Conservation (phyloP, 2,797 vertebrate species). For the Enteromius trimaculatus region DNA sequence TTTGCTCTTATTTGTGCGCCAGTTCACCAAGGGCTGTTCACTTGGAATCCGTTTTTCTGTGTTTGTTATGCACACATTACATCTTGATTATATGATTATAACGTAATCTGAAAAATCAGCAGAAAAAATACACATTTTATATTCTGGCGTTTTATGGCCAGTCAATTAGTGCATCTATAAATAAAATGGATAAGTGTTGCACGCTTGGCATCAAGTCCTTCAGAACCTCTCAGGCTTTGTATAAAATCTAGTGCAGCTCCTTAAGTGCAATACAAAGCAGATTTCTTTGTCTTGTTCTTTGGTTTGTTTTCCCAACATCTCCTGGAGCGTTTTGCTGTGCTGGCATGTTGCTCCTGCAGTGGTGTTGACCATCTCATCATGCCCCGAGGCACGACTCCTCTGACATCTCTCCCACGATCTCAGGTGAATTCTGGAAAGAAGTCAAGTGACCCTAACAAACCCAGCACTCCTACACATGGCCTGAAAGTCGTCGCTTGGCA, state of each 20-base stretch:
- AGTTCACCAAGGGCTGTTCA: too few relatives aligned
- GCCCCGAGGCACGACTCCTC: conserved; percentile 27
- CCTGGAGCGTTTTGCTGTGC: conserved; percentile 9
- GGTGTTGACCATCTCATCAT: conserved; percentile 32
- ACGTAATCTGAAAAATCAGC: too few relatives aligned
- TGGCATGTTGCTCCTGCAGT: conserved; percentile 30
- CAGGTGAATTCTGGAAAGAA: conserved; percentile 39
- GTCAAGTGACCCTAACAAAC: conserved; percentile 37
- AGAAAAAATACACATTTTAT: too few relatives aligned
- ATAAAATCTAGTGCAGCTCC: not conserved
- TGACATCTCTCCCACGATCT: conserved; percentile 43
- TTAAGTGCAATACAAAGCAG: not conserved
- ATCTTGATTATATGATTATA: too few relatives aligned
- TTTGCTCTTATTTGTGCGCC: too few relatives aligned
- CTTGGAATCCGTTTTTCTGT: too few relatives aligned
- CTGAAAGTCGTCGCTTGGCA: conserved; percentile 15
- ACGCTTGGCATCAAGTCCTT: not conserved
- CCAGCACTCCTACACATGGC: not conserved
- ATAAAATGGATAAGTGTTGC: not conserved
- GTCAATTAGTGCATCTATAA: too few relatives aligned
- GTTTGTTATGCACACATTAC: too few relatives aligned
- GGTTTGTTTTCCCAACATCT: not conserved
- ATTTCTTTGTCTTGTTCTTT: conserved; percentile 18
- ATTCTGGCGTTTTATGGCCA: too few relatives aligned
- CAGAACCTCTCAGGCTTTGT: not conserved